Evolutionary conservation across 2,797 vertebrate species (phyloP), one percentile per base, ranked within the genome.

Genomic region (Vireo griseus): DNA sequence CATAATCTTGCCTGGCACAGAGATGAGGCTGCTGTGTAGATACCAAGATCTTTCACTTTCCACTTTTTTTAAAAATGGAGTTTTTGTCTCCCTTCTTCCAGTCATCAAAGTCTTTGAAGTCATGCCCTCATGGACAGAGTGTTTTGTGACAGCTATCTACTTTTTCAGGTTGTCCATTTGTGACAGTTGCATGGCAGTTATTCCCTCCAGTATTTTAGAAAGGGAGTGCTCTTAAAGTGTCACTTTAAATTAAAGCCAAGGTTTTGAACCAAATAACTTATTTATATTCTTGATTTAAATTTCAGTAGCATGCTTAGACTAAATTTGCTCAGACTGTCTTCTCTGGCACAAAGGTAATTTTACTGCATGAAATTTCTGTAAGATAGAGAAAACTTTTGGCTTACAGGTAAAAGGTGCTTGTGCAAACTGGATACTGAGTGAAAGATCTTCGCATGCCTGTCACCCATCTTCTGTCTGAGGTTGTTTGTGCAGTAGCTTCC

Each of bases 201-300:
- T 86, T 97, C 79, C 84, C 96, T 94, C 69, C 66, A 97, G 94
- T 96, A 91, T 90, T 93, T 71, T 84, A 82, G 73, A 94, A 96
- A 90, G 67, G 72, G 59, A 93, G 39, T 91, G 90, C 96, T 98
- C 94, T 98, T 97, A 98, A 97, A 88, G 96, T 97, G 97, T 97
- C 97, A 97, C 80, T 97, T 97, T 92, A 95, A 93, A 97, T 98
- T 97, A 97, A 93, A 96, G 82, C 57, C 47, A 94, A 66, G 79
- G 68, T 94, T 97, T 93, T 94, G 75, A 97, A 94, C 91, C 86
- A 96, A 88, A 91, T 98, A 82, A 98, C 55, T 98, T 98, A 98
- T 98, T 98, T 97, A 97, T 98, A 87, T 91, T 94, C 93, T 86
- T 97, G 82, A 97, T 97, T 94, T 96, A 95, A 95, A 97, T 97